Percentiles rank a stretch among this genome's conserved stretches.
These are phyloP conservation scores for Buphagus erythrorhynchus DNA, from an alignment of 2,797 vertebrate species.

Conservation along the genomic window DNA sequence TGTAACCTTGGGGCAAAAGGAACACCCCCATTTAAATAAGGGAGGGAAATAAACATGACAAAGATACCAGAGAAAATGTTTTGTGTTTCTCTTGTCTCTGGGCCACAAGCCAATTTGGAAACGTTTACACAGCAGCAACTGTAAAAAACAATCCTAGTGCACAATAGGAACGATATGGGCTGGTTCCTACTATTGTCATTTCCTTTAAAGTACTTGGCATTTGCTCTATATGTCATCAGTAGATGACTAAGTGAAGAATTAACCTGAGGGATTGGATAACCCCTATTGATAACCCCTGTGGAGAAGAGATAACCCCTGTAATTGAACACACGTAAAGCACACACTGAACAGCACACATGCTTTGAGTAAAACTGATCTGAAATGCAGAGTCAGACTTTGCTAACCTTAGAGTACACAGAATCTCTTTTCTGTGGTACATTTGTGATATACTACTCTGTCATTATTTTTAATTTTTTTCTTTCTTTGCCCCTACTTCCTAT, in stretches of 20 bases:
- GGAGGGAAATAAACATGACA: neutral
- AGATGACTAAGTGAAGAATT: conserved; percentile 8
- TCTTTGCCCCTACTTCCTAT: neutral
- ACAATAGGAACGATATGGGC: neutral
- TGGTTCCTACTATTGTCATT: neutral
- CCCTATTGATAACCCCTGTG: neutral
- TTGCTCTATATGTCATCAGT: neutral
- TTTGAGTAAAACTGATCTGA: neutral
- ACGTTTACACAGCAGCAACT: neutral
- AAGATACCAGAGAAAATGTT: neutral
- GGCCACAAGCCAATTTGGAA: conserved; percentile 13
- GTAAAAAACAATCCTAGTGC: neutral
- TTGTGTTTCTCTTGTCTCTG: neutral
- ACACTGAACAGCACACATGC: neutral
- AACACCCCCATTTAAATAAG: neutral
- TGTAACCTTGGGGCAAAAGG: neutral
- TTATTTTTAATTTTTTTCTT: neutral
- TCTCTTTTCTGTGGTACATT: neutral
- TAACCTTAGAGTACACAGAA: neutral
- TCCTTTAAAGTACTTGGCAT: conserved; percentile 15
- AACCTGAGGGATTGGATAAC: conserved; percentile 3
- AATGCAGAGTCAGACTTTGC: neutral
- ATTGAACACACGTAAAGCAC: neutral
- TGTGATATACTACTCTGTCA: neutral
- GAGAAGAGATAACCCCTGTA: neutral